Evolutionary conservation across 2,113 vertebrate species (phyloP), one percentile per base, ranked within the genome.

Genomic region (Oreochromis niloticus): DNA sequence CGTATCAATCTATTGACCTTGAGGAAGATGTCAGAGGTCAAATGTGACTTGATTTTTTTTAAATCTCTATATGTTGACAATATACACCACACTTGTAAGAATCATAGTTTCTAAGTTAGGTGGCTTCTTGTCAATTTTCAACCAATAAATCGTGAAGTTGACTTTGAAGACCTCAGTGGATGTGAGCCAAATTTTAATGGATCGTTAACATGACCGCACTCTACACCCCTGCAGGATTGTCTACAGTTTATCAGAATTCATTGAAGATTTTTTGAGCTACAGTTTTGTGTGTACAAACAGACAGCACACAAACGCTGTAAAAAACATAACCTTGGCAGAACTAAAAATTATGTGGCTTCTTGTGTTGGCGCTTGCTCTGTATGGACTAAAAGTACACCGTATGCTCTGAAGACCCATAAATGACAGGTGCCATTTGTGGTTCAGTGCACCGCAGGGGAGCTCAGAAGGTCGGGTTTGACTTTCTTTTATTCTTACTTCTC

Each of bases 21-120:
- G 59, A 36, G 59, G 17, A n/a, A 63, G 59, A 63, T 34, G 59
- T 63, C 59, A 63, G 17, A 63, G 17, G 9, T 36, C 17, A 63
- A 63, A 63, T 36, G 17, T 36, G 32, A 63, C 19, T 36, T 12
- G 32, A 63, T 36, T 63, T 36, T 36, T 19, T 11, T 34, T 0
- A 34, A 61, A 34, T 36, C 59, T 36, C 16, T 0, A 34, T 19
- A 61, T 34, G 30, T 61, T 34, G 59, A 11, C 59, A 63, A 34
- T 19, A 63, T 2, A 34, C 59, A 63, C 16, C 59, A 19, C 1
- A 34, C 16, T 63, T 61, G 57, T 32, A 32, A 32, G 57, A 61
- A 32, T 61, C 59, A 0, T 6, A 11, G 59, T 19, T 63, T 34
- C 59, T 61, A 61, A 0, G 30, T 34, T 0, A 3, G 59, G 30